A percentile compares a stretch with the other conserved stretches of the same genome.
Evolutionary conservation across 2,113 vertebrate genomes (phyloP).

Genomic region (Heloderma charlesbogerti): DNA sequence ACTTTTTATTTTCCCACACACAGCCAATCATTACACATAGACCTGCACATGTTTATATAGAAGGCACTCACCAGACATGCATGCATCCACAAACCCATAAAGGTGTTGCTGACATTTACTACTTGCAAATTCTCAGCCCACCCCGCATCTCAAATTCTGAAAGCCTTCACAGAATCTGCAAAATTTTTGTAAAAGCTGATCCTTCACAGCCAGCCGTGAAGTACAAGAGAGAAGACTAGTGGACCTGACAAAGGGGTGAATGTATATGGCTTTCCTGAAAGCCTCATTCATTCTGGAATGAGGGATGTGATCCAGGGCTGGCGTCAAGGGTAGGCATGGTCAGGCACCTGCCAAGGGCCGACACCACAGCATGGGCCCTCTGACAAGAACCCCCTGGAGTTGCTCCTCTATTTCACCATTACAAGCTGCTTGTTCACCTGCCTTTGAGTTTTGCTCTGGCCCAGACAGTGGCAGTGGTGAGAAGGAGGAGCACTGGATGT

Average conservation of each 20-base stretch:
- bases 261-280: neutral
- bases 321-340: no score
- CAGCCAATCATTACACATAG: neutral
- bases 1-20: neutral
- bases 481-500: no score
- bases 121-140: neutral
- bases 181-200: neutral
- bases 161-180: neutral
- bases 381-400: no score
- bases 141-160: neutral
- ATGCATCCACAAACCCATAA: no score
- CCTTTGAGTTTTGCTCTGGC: no score
- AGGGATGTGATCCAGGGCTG: no score
- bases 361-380: no score
- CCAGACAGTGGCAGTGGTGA: no score
- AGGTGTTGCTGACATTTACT: neutral
- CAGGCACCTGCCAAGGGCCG: no score
- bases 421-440: no score
- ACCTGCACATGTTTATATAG: neutral
- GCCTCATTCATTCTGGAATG: neutral
- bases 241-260: neutral
- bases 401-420: no score
- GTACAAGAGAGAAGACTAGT: neutral
- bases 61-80: no score
- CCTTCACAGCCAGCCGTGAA: neutral